Base-by-base conservation (phyloP, 2,888 invertebrate species). In the Ormyrus thymus region DNA sequence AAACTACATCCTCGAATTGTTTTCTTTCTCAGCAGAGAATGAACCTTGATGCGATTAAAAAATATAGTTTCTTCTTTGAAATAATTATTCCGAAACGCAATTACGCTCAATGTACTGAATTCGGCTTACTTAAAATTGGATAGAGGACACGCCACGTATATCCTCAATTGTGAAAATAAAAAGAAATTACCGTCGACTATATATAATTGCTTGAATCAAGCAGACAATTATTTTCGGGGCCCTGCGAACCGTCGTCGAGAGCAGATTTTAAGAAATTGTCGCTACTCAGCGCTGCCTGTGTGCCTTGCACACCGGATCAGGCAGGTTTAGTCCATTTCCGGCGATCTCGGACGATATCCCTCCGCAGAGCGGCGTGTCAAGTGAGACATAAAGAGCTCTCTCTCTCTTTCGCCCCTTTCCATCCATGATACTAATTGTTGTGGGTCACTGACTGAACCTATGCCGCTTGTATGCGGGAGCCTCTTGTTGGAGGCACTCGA, bases 251-350 rank as follows among this genome's bases (percentile, higher is more conserved):
- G 48, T 62, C 53, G 4, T 4, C 29, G 29, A 53, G 61, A 15
- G 56, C 10, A 64, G 71, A 76, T 66, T 79, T 79, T 68, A 66
- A 77, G 70, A 75, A 75, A 76, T 79, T 72, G 66, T 50, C 51
- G 56, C 55, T 48, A 55, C 29, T 69, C n/a, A 46, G 55, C 3
- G 29, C n/a, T 7, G 29, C n/a, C 2, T 10, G 45, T 8, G 64
- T 45, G 56, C 6, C 29, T 50, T 56, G 29, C 66, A 70, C 64
- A 86, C 87, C 87, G 87, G 88, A 87, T 87, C 85, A 86, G 73
- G 80, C 82, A 85, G 86, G 84, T 88, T 87, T 86, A 89, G 84
- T 87, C 82, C 84, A 87, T 87, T 89, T 89, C 89, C 89, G 86
- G 86, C 84, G 84, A 87, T 87, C 72, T 68, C 85, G 83, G 82